Evolutionary conservation across 2,113 vertebrate genomes (phyloP).

Genomic region (Crotalus tigris): DNA sequence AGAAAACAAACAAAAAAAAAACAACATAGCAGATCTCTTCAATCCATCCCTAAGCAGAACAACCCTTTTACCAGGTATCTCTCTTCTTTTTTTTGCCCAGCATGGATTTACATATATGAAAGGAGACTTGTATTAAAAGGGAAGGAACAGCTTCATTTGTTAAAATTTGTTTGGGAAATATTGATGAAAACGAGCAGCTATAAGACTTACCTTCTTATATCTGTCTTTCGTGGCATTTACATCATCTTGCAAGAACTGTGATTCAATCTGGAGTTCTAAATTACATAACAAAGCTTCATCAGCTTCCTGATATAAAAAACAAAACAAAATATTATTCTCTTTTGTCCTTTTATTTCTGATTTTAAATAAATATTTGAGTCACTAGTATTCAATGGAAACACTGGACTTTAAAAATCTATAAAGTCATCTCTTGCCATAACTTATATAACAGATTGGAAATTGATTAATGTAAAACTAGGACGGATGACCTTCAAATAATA

Average conservation of each 20-base stretch:
- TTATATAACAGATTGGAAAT: not conserved
- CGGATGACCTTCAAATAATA: not conserved
- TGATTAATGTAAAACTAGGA: not conserved
- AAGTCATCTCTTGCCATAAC: not conserved
- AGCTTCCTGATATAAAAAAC: conserved; percentile 77
- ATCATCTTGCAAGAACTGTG: conserved; percentile 92
- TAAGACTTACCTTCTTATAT: conserved; percentile 83
- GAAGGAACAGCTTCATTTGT: not conserved
- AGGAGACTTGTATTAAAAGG: not conserved
- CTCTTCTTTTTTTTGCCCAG: not conserved
- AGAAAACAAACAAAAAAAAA: not conserved
- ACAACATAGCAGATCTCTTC: not conserved
- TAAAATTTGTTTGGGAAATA: not conserved
- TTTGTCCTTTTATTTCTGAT: fast-evolving
- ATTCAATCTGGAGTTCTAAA: conserved; percentile 86
- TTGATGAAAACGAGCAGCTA: not conserved
- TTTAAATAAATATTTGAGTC: not conserved
- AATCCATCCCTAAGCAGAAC: not conserved
- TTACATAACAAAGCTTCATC: conserved; percentile 85
- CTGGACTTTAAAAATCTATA: fast-evolving
- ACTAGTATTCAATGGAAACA: fast-evolving
- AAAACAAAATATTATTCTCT: fast-evolving
- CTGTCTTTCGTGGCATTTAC: conserved; percentile 87
- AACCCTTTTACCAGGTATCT: not conserved
- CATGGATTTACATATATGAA: not conserved